Evolutionary conservation across 2,888 invertebrate genomes (phyloP).

Genomic region (Ditula angustiorana): DNA sequence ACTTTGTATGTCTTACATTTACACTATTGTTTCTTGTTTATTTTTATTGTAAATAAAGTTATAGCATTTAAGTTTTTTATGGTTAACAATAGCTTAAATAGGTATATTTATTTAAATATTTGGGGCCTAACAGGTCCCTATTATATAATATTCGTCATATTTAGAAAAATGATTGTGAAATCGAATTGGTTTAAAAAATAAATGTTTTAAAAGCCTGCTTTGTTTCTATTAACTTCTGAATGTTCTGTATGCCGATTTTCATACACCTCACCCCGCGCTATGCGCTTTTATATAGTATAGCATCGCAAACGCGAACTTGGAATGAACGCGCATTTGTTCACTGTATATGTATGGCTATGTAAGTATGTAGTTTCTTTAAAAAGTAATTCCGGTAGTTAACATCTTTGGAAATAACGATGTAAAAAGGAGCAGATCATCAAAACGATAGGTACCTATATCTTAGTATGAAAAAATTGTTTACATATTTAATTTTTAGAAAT

Average conservation of each 20-base stretch:
- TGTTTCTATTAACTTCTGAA: slow-evolving; percentile 6
- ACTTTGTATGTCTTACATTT: slow-evolving; percentile 23
- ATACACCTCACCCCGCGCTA: neutral
- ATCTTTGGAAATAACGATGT: too few relatives aligned
- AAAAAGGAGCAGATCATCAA: too few relatives aligned
- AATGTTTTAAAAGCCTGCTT: slow-evolving; percentile 28
- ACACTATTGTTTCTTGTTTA: slow-evolving; percentile 32
- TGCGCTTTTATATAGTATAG: too few relatives aligned
- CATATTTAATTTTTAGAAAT: too few relatives aligned
- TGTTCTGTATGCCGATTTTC: too few relatives aligned
- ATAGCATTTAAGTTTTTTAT: slow-evolving; percentile 36
- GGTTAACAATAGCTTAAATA: slow-evolving; percentile 27
- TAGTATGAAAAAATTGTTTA: too few relatives aligned
- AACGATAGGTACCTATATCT: too few relatives aligned
- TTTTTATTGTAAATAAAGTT: slow-evolving; percentile 35
- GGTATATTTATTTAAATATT: slow-evolving; percentile 32
- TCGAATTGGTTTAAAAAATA: slow-evolving; percentile 37
- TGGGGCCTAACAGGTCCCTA: slow-evolving; percentile 18
- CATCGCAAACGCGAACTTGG: too few relatives aligned
- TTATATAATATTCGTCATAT: slow-evolving; percentile 32
- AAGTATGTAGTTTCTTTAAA: too few relatives aligned
- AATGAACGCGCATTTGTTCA: too few relatives aligned
- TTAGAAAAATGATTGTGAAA: slow-evolving; percentile 31
- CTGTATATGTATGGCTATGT: too few relatives aligned
- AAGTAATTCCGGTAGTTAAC: too few relatives aligned